phyloP scores from a whole-genome alignment of 1,140 invertebrate genomes.

The Chymomyza costata region DNA sequence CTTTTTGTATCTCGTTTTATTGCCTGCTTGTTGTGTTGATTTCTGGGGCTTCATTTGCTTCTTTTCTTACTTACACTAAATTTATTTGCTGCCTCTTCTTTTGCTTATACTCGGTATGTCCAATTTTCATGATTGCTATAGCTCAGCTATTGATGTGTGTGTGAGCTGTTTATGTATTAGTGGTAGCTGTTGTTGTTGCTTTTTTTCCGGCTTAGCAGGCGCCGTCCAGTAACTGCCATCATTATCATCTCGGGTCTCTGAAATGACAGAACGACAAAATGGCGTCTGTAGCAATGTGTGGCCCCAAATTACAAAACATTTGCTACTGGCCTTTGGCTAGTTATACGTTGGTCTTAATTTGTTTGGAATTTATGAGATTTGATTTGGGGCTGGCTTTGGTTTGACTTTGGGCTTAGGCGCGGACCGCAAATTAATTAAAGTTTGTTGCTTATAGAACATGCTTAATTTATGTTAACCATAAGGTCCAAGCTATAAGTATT shows the following conservation, averaged over 20 bases:
- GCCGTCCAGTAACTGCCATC: conserved; percentile 33
- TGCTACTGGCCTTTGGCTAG: conserved; percentile 15
- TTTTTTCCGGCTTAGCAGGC: conserved; percentile 26
- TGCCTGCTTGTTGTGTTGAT: conserved; percentile 46
- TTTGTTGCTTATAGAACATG: too few relatives aligned
- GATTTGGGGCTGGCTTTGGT: conserved; percentile 27
- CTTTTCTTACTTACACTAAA: conserved; percentile 1
- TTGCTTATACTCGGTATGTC: conserved; percentile 33
- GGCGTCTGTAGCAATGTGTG: too few relatives aligned
- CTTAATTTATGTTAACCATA: too few relatives aligned
- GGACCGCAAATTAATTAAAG: conserved; percentile 50
- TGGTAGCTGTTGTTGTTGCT: conserved; percentile 16
- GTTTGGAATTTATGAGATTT: conserved; percentile 60
- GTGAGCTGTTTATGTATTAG: neutral
- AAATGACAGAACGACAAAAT: conserved; percentile 17
- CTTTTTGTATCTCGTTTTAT: conserved; percentile 33
- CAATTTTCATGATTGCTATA: conserved; percentile 61
- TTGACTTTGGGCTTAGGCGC: conserved; percentile 19
- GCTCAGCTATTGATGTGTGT: conserved; percentile 21
- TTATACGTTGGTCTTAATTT: too few relatives aligned
- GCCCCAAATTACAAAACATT: conserved; percentile 21
- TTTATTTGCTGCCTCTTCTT: conserved; percentile 24
- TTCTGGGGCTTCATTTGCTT: conserved; percentile 18
- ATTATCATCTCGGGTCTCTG: conserved; percentile 37
- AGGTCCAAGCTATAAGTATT: too few relatives aligned